phyloP scores from a whole-genome alignment of 2,113 vertebrate genomes.

The Donacobius atricapilla region DNA sequence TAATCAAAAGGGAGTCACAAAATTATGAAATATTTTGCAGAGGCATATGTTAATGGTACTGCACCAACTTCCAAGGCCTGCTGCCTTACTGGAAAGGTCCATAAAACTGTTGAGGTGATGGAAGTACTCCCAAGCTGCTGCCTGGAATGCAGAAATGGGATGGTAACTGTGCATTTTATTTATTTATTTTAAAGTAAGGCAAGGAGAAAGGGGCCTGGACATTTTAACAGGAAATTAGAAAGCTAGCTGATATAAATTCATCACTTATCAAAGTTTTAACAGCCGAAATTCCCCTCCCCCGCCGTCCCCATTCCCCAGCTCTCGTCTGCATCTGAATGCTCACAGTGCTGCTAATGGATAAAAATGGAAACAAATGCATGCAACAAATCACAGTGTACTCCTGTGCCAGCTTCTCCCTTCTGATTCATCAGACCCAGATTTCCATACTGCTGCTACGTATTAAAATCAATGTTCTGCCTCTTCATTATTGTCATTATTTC shows the following conservation, averaged over 20 bases:
- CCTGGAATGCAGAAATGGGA: background rate
- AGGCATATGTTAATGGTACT: conserved; percentile 54
- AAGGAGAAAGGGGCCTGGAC: background rate
- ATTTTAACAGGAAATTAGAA: conserved; percentile 49
- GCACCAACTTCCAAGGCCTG: conserved; percentile 23
- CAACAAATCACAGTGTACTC: conserved; percentile 17
- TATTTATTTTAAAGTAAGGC: background rate
- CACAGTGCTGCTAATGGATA: conserved; percentile 32
- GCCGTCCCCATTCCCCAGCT: background rate
- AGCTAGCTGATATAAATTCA: conserved; percentile 39
- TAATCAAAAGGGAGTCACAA: conserved; percentile 64
- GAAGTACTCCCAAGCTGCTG: background rate
- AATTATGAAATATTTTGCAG: conserved; percentile 42
- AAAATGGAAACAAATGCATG: conserved; percentile 57
- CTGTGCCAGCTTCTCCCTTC: background rate
- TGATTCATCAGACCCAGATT: conserved; percentile 22
- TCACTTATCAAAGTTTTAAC: background rate
- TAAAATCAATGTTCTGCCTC: conserved; percentile 62
- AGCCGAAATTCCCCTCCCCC: background rate
- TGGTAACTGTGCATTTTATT: background rate
- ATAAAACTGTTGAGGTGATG: conserved; percentile 52
- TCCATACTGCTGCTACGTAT: background rate
- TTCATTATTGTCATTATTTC: conserved; percentile 50
- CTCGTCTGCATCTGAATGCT: conserved; percentile 13
- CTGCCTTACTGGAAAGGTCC: conserved; percentile 24